Percentiles rank a stretch among this genome's conserved stretches.
phyloP scores from a whole-genome alignment of 2,797 vertebrate genomes.

The Delichon dasypus region DNA sequence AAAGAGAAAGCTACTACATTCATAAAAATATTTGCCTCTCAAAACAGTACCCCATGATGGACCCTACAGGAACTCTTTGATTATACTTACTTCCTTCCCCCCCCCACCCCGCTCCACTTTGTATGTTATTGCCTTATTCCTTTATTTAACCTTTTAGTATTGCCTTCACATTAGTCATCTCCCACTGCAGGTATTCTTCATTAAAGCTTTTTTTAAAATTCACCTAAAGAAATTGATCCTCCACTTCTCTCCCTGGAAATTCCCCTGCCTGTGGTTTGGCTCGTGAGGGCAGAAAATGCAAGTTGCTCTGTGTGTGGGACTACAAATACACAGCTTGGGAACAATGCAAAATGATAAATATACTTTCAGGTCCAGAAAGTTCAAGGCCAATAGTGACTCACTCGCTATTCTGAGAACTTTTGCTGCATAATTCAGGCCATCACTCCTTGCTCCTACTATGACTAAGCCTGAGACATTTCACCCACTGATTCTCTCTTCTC shows the following conservation, averaged over 20 bases:
- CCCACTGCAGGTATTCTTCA: background rate
- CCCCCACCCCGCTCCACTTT: background rate
- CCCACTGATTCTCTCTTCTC: background rate
- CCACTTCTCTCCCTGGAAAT: background rate
- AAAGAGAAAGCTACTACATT: background rate
- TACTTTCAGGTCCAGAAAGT: conserved; percentile 41
- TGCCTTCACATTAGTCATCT: background rate
- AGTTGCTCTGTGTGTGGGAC: background rate
- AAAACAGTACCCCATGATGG: background rate
- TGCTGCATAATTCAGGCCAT: conserved; percentile 42
- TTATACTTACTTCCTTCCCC: background rate
- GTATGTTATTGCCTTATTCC: background rate
- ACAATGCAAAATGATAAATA: conserved; percentile 52
- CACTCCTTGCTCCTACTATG: background rate
- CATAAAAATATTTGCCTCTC: background rate
- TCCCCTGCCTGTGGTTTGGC: background rate
- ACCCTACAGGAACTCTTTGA: background rate
- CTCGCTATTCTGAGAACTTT: conserved; percentile 38
- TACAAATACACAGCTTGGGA: background rate
- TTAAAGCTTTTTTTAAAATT: background rate
- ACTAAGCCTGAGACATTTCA: conserved; percentile 19
- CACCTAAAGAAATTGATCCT: background rate
- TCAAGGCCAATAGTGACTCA: conserved; percentile 56
- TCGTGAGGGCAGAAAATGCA: background rate
- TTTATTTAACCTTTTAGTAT: background rate